Evolutionary conservation across 2,797 vertebrate species (phyloP), one percentile per base, ranked within the genome.

Genomic region (Orestias chungarensis): DNA sequence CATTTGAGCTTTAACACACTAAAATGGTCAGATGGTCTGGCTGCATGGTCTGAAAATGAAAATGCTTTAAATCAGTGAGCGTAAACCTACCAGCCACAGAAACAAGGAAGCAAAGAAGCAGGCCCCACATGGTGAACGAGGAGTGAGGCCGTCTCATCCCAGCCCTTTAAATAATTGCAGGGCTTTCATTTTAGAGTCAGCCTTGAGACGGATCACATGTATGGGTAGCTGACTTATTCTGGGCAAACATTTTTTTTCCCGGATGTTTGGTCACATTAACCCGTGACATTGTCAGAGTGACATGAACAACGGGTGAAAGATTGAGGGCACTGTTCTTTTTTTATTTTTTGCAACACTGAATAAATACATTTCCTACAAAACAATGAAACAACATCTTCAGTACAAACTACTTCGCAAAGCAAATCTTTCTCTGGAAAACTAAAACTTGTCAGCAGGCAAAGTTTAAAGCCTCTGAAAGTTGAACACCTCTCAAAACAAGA

Each of bases 51-150:
- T 12, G 35, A 64, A 33, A 62, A 35, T 29, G 9, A 52, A 20
- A 43, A 4, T 3, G 14, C 8, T 29, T 64, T 33, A 15, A 72
- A 59, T 14, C 0, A 68, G n/a, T 25, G 1, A 25, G 14, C 50
- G 4, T 64, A 54, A 73, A 92, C 93, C 90, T 88, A 95, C 95
- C 65, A 78, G 90, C 85, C 79, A 94, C 73, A 10, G 91, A 89
- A 82, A 93, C 90, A 62, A 93, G 83, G 82, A 93, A 90, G 81
- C 87, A 94, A 49, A 94, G 75, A 40, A 93, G 73, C 46, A 94
- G 47, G 27, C 68, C 69, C 70, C 15, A 50, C 95, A 95, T 95
- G 70, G 62, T 90, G 79, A 82, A 46, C 65, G 70, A 84, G 71
- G 68, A 88, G 70, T 89, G 66, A 54, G 71, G 20, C 43, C 23